Base-by-base conservation (phyloP, 2,888 invertebrate species). In the Tribolium freemani region DNA sequence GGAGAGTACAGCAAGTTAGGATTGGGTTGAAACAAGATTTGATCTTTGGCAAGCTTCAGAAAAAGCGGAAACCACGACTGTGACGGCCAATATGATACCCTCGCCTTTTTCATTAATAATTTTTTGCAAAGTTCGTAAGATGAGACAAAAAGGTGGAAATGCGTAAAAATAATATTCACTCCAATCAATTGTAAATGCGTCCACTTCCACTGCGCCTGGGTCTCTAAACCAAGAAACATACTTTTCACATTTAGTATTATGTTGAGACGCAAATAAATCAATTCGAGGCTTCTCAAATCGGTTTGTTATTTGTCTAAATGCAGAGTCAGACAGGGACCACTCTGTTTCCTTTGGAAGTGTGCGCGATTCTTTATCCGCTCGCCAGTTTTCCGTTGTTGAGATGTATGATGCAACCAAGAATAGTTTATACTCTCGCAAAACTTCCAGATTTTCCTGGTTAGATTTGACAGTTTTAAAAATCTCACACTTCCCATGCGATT, bases 171-270 rank as follows among this genome's bases (percentile, higher is more conserved):
- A n/a, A n/a, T n/a, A n/a, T n/a, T n/a, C n/a, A n/a, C n/a, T n/a
- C n/a, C n/a, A n/a, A n/a, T n/a, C n/a, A n/a, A n/a, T n/a, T n/a
- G n/a, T n/a, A n/a, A n/a, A n/a, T n/a, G n/a, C n/a, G n/a, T n/a
- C n/a, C n/a, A n/a, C n/a, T n/a, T n/a, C n/a, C n/a, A n/a, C n/a
- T n/a, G n/a, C n/a, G n/a, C n/a, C n/a, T n/a, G n/a, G n/a, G n/a
- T n/a, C n/a, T n/a, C n/a, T n/a, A n/a, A n/a, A n/a, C n/a, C 82
- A 82, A 1, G 81, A 83, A 20, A 80, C 46, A 71, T 75, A 82
- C 16, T 60, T 75, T 21, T 66, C 3, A 60, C 81, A 82, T 72
- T 82, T 82, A 11, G 63, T 26, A 68, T 81, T 81, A 5, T 64
- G 56, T 9, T 69, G 60, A 1, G 76, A 75, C 5, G 81, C 79